Evolutionary conservation across 2,797 vertebrate genomes (phyloP).

Genomic region (Gymnopithys bicolor): DNA sequence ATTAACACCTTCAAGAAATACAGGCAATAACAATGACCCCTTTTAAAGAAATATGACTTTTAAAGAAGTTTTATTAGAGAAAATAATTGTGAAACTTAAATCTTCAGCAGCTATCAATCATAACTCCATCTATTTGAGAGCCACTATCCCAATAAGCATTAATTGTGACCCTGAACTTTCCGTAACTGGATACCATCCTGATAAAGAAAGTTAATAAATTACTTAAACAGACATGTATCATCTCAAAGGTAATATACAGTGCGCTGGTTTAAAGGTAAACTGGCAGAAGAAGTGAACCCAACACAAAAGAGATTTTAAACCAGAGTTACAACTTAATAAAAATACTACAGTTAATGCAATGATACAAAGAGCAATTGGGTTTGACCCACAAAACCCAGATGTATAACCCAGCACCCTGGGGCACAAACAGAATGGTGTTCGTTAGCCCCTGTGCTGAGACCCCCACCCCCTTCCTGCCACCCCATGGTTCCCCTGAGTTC

Average conservation of each 20-base stretch:
- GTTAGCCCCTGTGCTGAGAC: no score
- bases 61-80: neutral
- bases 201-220: neutral
- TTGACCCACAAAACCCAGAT: no score
- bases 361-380: no score
- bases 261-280: no score
- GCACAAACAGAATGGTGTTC: no score
- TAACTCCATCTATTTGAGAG: neutral
- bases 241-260: neutral
- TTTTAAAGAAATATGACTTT: neutral
- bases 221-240: neutral
- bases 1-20: neutral
- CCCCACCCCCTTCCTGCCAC: no score
- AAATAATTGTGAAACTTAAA: neutral
- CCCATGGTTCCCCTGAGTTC: no score
- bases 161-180: neutral
- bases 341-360: no score
- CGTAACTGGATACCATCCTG: neutral
- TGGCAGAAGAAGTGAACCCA: no score
- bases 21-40: neutral
- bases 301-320: no score
- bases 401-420: no score
- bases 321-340: no score
- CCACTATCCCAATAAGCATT: neutral
- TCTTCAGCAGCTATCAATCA: neutral